Percentiles rank a stretch among this genome's conserved stretches.
Evolutionary conservation across 2,113 vertebrate species (phyloP).

Genomic region (Cryptotis parvus): DNA sequence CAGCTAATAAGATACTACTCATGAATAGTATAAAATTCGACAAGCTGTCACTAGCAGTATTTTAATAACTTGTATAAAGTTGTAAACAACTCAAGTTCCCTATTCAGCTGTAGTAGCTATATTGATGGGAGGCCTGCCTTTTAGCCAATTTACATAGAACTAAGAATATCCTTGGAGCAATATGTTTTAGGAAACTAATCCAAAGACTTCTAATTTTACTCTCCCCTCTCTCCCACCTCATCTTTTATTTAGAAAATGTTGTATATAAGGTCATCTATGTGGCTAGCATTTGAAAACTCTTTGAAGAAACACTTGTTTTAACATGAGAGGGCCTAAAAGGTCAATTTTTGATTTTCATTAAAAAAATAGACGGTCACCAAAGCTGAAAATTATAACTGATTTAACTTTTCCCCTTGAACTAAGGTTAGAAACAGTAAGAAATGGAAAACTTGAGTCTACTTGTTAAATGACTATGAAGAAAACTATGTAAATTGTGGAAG

Average conservation of each 20-base stretch:
- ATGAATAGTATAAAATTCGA: conserved; percentile 24
- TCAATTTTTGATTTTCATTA: neutral
- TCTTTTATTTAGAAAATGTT: conserved; percentile 24
- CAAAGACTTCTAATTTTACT: neutral
- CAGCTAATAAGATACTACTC: neutral
- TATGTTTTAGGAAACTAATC: neutral
- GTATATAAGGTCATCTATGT: neutral
- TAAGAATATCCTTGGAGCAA: neutral
- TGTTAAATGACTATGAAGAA: conserved; percentile 54
- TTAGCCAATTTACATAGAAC: neutral
- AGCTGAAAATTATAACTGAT: neutral
- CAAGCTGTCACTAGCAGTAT: neutral
- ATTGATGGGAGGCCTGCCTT: neutral
- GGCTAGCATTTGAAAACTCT: conserved; percentile 30
- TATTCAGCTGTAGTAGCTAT: neutral
- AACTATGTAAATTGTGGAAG: conserved; percentile 74
- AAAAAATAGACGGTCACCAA: neutral
- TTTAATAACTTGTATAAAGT: conserved; percentile 42
- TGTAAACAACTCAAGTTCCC: neutral
- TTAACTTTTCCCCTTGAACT: conserved; percentile 58
- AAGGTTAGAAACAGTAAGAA: conserved; percentile 70
- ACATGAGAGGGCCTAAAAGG: neutral
- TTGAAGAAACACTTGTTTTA: neutral
- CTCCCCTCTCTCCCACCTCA: neutral
- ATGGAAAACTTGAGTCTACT: conserved; percentile 71